Conservation (phyloP, 2,888 invertebrate species). For the Rhagium mordax region DNA sequence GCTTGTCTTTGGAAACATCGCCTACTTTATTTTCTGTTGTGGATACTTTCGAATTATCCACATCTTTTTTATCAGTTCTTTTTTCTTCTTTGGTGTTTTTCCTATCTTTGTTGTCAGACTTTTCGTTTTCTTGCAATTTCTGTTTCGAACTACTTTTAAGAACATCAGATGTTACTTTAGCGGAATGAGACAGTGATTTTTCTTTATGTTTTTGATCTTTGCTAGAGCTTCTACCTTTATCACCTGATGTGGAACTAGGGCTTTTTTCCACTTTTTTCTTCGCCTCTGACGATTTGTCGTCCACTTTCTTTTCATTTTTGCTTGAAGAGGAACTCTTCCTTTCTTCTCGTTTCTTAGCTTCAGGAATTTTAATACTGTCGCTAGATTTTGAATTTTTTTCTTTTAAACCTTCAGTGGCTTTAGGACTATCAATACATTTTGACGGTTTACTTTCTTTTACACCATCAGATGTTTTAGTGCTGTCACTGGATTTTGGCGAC, state of each 20-base stretch:
- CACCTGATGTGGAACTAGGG: slow-evolving; percentile 4
- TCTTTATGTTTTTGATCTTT: slow-evolving; percentile 36
- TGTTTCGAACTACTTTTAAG: slow-evolving; percentile 9
- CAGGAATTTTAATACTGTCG: neutral
- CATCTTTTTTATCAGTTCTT: neutral
- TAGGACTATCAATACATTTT: neutral
- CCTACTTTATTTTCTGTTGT: neutral
- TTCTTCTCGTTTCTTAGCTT: slow-evolving; percentile 24
- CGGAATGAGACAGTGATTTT: slow-evolving; percentile 1
- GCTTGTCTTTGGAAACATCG: neutral
- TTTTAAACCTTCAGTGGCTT: neutral
- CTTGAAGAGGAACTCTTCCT: slow-evolving; percentile 15
- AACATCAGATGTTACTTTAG: slow-evolving; percentile 12
- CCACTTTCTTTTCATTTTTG: neutral
- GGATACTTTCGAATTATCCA: neutral
- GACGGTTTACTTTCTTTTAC: slow-evolving; percentile 3
- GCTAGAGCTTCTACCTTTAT: slow-evolving; percentile 34
- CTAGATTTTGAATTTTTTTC: slow-evolving; percentile 5
- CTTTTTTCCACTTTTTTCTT: slow-evolving; percentile 13
- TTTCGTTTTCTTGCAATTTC: slow-evolving; percentile 32
- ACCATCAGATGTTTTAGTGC: neutral
- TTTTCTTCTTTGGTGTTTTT: neutral
- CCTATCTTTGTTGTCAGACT: neutral
- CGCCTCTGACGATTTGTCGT: slow-evolving; percentile 24
- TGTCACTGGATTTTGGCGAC: neutral